Conservation (phyloP, 1,140 invertebrate species). For the Mycetomoellerius zeteki region DNA sequence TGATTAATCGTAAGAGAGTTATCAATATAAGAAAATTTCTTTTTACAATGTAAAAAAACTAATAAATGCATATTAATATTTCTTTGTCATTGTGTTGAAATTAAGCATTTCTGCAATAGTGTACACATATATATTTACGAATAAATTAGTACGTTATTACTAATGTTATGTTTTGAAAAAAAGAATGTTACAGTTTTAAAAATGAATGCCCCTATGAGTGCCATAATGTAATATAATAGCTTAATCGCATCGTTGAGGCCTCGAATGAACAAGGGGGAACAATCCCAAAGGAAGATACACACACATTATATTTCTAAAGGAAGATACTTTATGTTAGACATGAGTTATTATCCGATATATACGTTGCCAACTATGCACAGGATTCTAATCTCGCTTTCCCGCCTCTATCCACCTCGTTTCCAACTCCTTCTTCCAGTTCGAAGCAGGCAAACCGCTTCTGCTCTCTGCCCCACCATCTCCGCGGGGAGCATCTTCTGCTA, state of each 20-base stretch:
- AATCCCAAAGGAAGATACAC: slow-evolving; percentile 65
- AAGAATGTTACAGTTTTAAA: slow-evolving; percentile 9
- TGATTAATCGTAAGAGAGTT: neutral
- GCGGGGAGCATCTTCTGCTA: slow-evolving; percentile 86
- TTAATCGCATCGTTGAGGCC: slow-evolving; percentile 59
- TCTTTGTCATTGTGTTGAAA: neutral
- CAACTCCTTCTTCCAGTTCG: slow-evolving; percentile 76
- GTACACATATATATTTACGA: neutral
- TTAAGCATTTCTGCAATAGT: neutral
- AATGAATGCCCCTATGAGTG: neutral
- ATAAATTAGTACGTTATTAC: neutral
- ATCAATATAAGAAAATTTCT: neutral
- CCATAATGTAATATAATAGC: slow-evolving; percentile 34
- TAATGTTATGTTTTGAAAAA: neutral
- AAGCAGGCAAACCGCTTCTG: slow-evolving; percentile 61
- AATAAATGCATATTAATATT: neutral
- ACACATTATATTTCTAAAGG: slow-evolving; percentile 8
- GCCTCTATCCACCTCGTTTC: slow-evolving; percentile 75
- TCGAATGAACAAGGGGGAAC: slow-evolving; percentile 49
- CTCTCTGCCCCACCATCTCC: slow-evolving; percentile 74
- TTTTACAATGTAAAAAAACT: neutral
- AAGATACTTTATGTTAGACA: slow-evolving; percentile 65
- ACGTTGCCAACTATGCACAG: slow-evolving; percentile 80
- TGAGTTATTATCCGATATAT: slow-evolving; percentile 80
- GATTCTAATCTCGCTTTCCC: slow-evolving; percentile 86